Evolutionary conservation across 2,888 invertebrate species (phyloP), one percentile per base, ranked within the genome.

Genomic region (Leptarthrus brevirostris): DNA sequence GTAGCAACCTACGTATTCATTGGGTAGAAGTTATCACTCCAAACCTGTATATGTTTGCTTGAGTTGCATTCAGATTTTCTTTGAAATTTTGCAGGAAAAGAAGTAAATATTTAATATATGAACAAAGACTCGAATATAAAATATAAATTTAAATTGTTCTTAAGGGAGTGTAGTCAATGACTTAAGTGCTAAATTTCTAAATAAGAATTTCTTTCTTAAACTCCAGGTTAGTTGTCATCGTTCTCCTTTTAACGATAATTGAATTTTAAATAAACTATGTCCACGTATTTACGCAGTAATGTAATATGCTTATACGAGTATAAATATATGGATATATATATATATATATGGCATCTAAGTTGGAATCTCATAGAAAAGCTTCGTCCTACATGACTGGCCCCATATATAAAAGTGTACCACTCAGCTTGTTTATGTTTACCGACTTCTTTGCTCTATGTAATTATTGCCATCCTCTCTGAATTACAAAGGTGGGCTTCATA

Each of bases 341-440:
- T n/a, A 30, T 16, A 30, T 16, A 16, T 14, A 40, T 2, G 20
- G 12, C 40, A 12, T 3, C 2, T 40, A 4, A 16, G 34, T 61
- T 34, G 22, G 18, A 3, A 12, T 34, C 14, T 52, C 52, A 34
- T 61, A 36, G 61, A 61, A 20, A 36, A 40, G 20, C 40, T 34
- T 30, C 3, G n/a, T 56, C 22, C 16, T 3, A 18, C 12, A 8
- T 12, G 18, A 22, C 36, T 61, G 61, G 34, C 36, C 36, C 22
- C 61, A 36, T 36, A 61, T 61, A 24, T 61, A 20, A 61, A 61
- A 61, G 34, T 34, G 61, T 34, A 61, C 36, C 40, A 61, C 61
- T 61, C 61, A 61, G 36, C 61, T 36, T 61, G 61, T 61, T 61
- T 61, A 61, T 61, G 61, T 61, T 61, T 61, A 20, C 61, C 61